Evolutionary conservation across 37 sponge, comb jelly and placozoan genomes (phyloP).

Genomic region (Geodia barretti): DNA sequence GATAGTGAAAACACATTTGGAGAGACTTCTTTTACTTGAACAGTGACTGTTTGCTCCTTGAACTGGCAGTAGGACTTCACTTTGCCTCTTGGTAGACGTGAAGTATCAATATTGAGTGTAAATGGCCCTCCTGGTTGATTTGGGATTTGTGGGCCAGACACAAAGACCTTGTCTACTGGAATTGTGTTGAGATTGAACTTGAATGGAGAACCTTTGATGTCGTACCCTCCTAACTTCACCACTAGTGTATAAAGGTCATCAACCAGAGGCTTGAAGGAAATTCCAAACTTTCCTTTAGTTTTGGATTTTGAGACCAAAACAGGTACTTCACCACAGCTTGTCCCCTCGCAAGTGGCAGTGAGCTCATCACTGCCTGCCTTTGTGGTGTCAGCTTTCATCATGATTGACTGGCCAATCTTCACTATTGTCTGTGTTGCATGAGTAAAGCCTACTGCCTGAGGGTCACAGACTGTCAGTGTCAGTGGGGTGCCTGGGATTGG

Average conservation of each 20-base stretch:
- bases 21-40: too few relatives aligned
- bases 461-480: too few relatives aligned
- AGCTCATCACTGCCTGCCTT: slow-evolving; percentile 52
- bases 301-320: slow-evolving; percentile 12
- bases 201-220: slow-evolving; percentile 73
- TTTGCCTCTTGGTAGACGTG: too few relatives aligned
- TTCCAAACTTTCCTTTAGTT: not conserved
- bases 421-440: slow-evolving; percentile 6
- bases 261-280: slow-evolving; percentile 40
- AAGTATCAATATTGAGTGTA: too few relatives aligned
- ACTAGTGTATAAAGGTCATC: slow-evolving; percentile 43
- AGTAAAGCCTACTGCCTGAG: not conserved
- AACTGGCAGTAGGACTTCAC: too few relatives aligned
- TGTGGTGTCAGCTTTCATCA: slow-evolving; percentile 26
- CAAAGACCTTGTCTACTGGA: too few relatives aligned
- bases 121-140: too few relatives aligned
- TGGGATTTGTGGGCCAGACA: too few relatives aligned
- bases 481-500: too few relatives aligned
- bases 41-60: too few relatives aligned
- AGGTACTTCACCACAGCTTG: slow-evolving; percentile 32
- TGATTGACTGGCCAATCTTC: slow-evolving; percentile 11
- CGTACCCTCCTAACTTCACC: slow-evolving; percentile 34
- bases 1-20: too few relatives aligned
- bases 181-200: slow-evolving; percentile 47
- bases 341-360: slow-evolving; percentile 48